Percentiles rank a stretch among this genome's conserved stretches.
Conservation (phyloP, 30 jellyfish, hydroid and myxozoan species). For the Hydractinia echinata region DNA sequence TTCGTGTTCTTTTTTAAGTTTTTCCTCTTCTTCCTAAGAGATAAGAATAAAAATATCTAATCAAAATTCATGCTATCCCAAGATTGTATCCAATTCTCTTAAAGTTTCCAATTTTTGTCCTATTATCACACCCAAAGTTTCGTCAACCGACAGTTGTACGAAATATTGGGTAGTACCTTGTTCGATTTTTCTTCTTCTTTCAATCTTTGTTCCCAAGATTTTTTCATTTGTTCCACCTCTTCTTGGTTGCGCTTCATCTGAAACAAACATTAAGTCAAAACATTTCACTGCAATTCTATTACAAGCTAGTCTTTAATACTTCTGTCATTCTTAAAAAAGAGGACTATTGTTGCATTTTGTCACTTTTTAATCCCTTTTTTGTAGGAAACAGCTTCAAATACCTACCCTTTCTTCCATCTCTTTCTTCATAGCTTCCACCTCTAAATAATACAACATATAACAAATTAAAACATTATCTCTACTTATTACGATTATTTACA, state of each 20-base stretch:
- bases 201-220: constrained; percentile 42
- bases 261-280: neutral
- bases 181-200: constrained; percentile 32
- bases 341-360: no score
- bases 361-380: neutral
- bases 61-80: neutral
- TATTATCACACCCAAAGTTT: no score
- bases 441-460: constrained; percentile 26
- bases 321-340: no score
- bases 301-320: no score
- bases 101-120: no score
- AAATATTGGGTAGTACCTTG: constrained; percentile 8
- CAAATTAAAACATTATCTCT: neutral
- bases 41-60: neutral
- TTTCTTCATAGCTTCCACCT: constrained; percentile 75
- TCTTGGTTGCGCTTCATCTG: constrained; percentile 39
- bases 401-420: constrained; percentile 92
- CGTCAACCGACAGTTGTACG: no score
- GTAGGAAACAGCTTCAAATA: neutral
- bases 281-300: no score
- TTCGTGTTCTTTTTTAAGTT: constrained; percentile 30
- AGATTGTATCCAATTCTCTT: neutral
- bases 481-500: no score
- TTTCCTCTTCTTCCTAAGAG: constrained; percentile 30
- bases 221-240: constrained; percentile 32